Evolutionary conservation across 2,797 vertebrate genomes (phyloP).

Genomic region (Anas capensis): DNA sequence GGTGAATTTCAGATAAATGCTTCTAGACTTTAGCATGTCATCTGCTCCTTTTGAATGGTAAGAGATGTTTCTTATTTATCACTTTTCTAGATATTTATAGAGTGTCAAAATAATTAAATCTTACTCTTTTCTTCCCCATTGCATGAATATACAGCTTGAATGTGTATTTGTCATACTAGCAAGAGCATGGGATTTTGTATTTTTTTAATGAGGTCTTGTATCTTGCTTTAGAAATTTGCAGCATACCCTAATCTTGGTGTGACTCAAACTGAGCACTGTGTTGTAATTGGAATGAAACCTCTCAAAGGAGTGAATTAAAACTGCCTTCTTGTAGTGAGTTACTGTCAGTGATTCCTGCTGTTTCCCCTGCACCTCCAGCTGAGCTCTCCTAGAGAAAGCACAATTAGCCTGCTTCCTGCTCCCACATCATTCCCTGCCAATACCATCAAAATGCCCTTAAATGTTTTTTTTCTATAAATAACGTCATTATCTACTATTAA

Average conservation of each 20-base stretch:
- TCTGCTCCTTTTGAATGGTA: neutral
- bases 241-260: neutral
- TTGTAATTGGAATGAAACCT: neutral
- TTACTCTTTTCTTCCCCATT: neutral
- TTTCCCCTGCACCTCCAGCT: neutral
- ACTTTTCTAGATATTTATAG: neutral
- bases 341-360: neutral
- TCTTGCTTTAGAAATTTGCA: neutral
- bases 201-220: neutral
- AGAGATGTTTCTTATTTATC: neutral
- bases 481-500: neutral
- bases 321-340: neutral
- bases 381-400: neutral
- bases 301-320: neutral
- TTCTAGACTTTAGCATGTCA: neutral
- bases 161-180: neutral
- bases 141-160: neutral
- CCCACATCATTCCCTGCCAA: neutral
- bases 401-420: neutral
- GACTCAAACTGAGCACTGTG: neutral
- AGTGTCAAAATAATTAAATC: neutral
- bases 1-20: neutral
- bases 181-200: neutral
- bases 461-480: neutral
- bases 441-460: neutral